A percentile compares a stretch with the other conserved stretches of the same genome.
Conservation (phyloP, 2,797 vertebrate genomes). For the Ceryle rudis region DNA sequence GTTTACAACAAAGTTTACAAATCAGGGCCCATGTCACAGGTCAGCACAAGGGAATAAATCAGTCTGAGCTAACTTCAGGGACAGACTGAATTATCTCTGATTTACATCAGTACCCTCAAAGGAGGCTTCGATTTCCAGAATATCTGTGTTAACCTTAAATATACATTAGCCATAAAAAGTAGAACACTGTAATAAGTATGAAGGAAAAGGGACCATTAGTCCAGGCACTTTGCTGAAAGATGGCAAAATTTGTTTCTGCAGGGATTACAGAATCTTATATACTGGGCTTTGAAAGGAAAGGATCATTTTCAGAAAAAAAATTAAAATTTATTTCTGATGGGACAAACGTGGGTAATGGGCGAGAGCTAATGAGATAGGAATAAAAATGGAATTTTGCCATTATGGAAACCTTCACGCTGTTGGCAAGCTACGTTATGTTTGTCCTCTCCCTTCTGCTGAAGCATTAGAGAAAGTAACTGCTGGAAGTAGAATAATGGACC, state of each 20-base stretch:
- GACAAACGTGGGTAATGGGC: neutral
- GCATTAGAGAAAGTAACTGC: neutral
- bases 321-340: neutral
- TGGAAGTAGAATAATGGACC: neutral
- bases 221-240: neutral
- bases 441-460: neutral
- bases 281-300: neutral
- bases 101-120: neutral
- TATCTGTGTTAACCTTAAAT: neutral
- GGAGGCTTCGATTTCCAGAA: neutral
- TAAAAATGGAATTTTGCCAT: neutral
- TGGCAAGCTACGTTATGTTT: neutral
- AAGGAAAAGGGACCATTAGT: neutral
- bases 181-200: neutral
- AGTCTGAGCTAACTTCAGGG: neutral
- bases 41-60: neutral
- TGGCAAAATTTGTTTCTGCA: neutral
- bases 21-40: neutral
- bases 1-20: neutral
- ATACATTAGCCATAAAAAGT: neutral
- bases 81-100: neutral
- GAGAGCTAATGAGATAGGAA: neutral
- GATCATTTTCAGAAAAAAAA: neutral
- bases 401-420: neutral
- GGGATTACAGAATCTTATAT: neutral